Base-by-base conservation (phyloP, 2,888 invertebrate species). In the Drosophila niveifrons region DNA sequence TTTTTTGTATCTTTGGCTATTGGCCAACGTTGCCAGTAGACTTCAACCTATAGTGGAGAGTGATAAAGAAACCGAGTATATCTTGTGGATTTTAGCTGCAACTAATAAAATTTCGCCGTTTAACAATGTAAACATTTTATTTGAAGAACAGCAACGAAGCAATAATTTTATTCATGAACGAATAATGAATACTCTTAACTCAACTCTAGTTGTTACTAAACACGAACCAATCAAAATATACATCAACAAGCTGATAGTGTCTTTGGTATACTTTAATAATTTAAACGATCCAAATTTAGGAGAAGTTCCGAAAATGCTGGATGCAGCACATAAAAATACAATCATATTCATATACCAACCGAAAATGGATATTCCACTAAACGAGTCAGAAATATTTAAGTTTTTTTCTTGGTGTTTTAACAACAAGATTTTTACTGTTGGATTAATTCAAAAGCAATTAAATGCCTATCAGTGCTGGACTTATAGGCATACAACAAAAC, bases 11-110 rank as follows among this genome's bases (percentile, higher is more conserved):
- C 15, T 63, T 11, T 50, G 29, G 8, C 6, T 39, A 11, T 8
- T 63, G 1, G 9, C 10, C 39, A 10, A 23, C 8, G 31, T 31
- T 0, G 36, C 9, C 6, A 17, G 47, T 3, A 56, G 56, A 7
- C 41, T 63, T 9, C 41, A 48, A 29, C 57, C 57, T 0, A 8
- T 63, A 18, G 17, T 56, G 13, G 18, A 55, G 36, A 56, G 29
- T 41, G 47, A 56, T n/a, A 17, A 17, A 1, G 41, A 50, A 17
- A 29, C 11, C 13, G 18, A 41, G 9, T 31, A 23, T 10, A 48
- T 56, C 13, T 18, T 48, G 3, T 4, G 29, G 3, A 3, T 9
- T 6, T 6, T 63, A 23, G 23, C 23, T 23, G 23, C 23, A 23
- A 23, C 23, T 1, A 2, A 10, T 3, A 0, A 39, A 1, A 31